These are phyloP conservation scores for Subacronicta megacephala DNA, from an alignment of 2,888 invertebrate species.

Conservation along the genomic window DNA sequence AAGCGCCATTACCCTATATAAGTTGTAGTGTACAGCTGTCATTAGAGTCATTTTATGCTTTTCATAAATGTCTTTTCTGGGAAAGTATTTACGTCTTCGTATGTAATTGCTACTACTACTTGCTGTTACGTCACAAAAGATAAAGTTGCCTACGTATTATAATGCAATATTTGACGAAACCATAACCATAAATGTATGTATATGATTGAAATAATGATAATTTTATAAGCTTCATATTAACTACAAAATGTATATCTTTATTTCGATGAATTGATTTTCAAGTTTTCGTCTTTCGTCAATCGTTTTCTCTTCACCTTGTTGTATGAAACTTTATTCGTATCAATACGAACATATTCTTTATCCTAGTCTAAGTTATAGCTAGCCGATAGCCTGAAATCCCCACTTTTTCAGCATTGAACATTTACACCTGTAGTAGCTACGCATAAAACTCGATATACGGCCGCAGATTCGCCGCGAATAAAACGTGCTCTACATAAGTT, in stretches of 20 bases:
- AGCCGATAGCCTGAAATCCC: conserved; percentile 9
- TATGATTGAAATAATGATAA: no score
- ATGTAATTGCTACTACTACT: neutral
- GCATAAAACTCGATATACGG: conserved; percentile 73
- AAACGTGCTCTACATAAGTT: conserved; percentile 86
- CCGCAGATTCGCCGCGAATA: conserved; percentile 78
- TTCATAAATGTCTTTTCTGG: conserved; percentile 20
- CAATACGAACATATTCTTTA: neutral
- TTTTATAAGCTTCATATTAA: no score
- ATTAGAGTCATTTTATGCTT: conserved; percentile 31
- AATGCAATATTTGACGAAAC: no score
- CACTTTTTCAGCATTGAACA: conserved; percentile 55
- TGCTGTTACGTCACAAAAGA: conserved; percentile 7
- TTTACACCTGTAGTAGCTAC: conserved; percentile 69
- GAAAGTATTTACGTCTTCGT: conserved; percentile 14
- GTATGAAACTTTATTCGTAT: no score
- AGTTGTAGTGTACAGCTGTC: conserved; percentile 9
- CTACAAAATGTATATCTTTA: no score
- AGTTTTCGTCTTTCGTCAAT: no score
- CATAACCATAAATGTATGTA: no score
- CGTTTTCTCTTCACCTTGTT: no score
- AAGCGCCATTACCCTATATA: conserved; percentile 15
- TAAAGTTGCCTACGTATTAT: neutral
- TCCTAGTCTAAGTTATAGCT: neutral
- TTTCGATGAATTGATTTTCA: no score